A percentile compares a stretch with the other conserved stretches of the same genome.
These are phyloP conservation scores for Orycteropus afer DNA, from an alignment of 2,113 vertebrate genomes.

Conservation along the genomic window DNA sequence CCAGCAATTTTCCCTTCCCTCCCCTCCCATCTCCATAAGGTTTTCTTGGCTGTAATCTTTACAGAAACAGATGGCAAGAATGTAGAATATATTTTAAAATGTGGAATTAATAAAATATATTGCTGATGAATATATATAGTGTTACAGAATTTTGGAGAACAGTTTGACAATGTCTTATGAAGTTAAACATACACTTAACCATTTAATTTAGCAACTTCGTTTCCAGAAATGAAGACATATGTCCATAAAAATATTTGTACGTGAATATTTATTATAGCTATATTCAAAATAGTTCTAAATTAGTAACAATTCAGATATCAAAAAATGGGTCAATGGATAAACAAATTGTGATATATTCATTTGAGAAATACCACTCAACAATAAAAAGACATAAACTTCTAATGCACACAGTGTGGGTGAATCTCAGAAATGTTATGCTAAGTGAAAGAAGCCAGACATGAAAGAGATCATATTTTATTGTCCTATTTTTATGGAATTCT, in stretches of 20 bases:
- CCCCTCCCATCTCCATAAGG: too few relatives aligned
- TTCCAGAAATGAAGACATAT: background rate
- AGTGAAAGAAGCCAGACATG: constrained; percentile 5
- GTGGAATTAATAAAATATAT: too few relatives aligned
- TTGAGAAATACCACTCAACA: background rate
- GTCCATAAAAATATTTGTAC: background rate
- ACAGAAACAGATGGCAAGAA: too few relatives aligned
- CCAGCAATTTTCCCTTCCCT: too few relatives aligned
- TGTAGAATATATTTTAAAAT: too few relatives aligned
- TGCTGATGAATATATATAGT: background rate
- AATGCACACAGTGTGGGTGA: background rate
- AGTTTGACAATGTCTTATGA: background rate
- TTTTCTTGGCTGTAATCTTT: too few relatives aligned
- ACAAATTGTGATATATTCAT: background rate
- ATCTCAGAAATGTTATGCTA: background rate
- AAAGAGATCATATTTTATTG: background rate
- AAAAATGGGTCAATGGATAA: background rate
- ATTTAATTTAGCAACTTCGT: background rate
- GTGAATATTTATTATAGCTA: background rate
- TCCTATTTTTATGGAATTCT: constrained; percentile 9
- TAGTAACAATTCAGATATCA: background rate
- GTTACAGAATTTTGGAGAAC: background rate
- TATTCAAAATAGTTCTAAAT: background rate
- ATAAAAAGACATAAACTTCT: background rate
- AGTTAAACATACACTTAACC: background rate